Evolutionary conservation across 1,140 invertebrate species (phyloP), one percentile per base, ranked within the genome.

Genomic region (Neotoxoptera formosana): DNA sequence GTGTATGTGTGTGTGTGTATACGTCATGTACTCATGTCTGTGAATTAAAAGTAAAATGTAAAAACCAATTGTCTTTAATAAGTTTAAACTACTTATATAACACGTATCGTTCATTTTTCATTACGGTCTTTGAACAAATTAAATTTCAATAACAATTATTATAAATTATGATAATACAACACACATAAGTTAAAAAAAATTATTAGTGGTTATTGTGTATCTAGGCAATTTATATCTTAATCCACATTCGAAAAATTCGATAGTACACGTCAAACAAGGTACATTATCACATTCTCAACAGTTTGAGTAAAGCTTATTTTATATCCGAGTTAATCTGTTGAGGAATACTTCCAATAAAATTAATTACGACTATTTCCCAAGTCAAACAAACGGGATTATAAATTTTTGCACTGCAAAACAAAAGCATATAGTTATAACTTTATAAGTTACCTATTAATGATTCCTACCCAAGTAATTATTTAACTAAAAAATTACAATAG

Each of bases 1-100:
- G 81, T 41, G 34, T 36, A 20, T 41, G 34, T 83, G 34, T 81
- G 34, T 36, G 76, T 76, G 67, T 76, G n/a, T 14, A 9, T 11
- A n/a, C 14, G 60, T 76, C 8, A 36, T 21, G 76, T n/a, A n/a
- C n/a, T n/a, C 3, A 2, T 45, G 36, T 60, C 1, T n/a, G n/a
- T 47, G 41, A 87, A 87, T 87, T 87, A 87, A 87, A 87, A 87
- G 25, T 87, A 48, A 87, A 84, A 76, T 76, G 30, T 76, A 76
- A 76, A 30, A 84, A 83, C 21, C 30, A 45, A 87, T 87, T 87
- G 45, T 20, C 25, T n/a, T 30, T 87, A 76, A n/a, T 47, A 48
- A 47, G n/a, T 47, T n/a, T 48, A n/a, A 47, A 47, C 45, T 30
- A n/a, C 45, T 45, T 30, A 76, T n/a, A 86, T 47, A 87, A 87